Conservation (phyloP, 1,140 invertebrate genomes). For the Calosoma granatense region DNA sequence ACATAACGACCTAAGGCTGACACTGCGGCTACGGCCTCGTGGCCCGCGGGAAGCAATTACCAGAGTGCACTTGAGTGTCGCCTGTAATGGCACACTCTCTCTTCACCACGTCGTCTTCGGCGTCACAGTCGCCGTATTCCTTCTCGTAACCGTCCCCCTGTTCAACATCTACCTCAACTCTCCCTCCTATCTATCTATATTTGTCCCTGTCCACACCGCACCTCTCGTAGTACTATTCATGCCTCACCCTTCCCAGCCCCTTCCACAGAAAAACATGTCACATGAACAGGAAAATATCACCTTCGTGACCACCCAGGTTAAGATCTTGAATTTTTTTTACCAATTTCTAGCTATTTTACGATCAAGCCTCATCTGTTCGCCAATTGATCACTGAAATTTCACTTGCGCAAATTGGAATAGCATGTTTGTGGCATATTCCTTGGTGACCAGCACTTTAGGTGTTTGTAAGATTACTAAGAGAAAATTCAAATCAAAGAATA, state of each 20-base stretch:
- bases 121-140: neutral
- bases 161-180: too few relatives aligned
- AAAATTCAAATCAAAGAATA: too few relatives aligned
- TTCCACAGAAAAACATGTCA: neutral
- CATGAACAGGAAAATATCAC: conserved; percentile 1
- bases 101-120: neutral
- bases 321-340: neutral
- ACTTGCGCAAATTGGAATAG: neutral
- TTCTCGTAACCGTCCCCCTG: too few relatives aligned
- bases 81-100: conserved; percentile 5
- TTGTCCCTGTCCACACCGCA: neutral
- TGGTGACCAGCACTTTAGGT: too few relatives aligned
- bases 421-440: too few relatives aligned
- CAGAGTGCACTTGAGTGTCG: conserved; percentile 7
- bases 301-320: neutral
- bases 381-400: neutral
- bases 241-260: neutral
- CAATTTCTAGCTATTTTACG: neutral
- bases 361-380: too few relatives aligned
- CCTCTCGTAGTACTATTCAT: neutral
- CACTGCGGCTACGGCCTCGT: neutral
- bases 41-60: conserved; percentile 3
- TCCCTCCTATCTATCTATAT: too few relatives aligned
- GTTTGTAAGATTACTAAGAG: too few relatives aligned
- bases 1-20: neutral